Evolutionary conservation across 2,888 invertebrate genomes (phyloP).

Genomic region (Eupithecia pulchellata): DNA sequence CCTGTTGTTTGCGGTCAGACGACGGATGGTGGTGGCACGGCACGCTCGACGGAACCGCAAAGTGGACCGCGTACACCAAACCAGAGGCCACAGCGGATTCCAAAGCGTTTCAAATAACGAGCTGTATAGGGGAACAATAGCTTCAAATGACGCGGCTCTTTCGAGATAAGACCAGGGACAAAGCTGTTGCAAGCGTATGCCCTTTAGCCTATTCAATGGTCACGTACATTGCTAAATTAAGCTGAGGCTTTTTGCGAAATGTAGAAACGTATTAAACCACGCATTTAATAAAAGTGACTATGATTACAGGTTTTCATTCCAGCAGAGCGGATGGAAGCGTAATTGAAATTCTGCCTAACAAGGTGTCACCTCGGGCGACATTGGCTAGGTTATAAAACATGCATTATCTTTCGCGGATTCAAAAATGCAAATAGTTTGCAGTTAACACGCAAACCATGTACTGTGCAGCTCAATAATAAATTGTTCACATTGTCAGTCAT

Average conservation of each 20-base stretch:
- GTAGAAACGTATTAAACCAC: conserved; percentile 29
- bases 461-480: conserved; percentile 57
- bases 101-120: conserved; percentile 66
- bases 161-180: conserved; percentile 61
- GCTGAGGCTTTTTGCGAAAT: conserved; percentile 30
- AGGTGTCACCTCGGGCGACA: conserved; percentile 42
- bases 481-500: conserved; percentile 62
- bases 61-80: conserved; percentile 64
- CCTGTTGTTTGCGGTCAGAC: conserved; percentile 75
- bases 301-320: conserved; percentile 4
- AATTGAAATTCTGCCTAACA: conserved; percentile 59
- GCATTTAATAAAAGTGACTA: background rate
- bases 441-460: conserved; percentile 59
- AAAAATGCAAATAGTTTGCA: conserved; percentile 67
- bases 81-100: conserved; percentile 60
- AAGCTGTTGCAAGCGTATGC: conserved; percentile 52
- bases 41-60: conserved; percentile 69
- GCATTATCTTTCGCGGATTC: conserved; percentile 56
- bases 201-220: conserved; percentile 63
- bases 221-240: conserved; percentile 68
- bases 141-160: conserved; percentile 66
- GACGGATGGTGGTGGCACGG: conserved; percentile 62
- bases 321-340: conserved; percentile 46
- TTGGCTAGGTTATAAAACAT: conserved; percentile 55
- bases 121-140: conserved; percentile 65